Evolutionary conservation across 2,888 invertebrate genomes (phyloP), one percentile per base, ranked within the genome.

Genomic region (Drosophila infuscata): DNA sequence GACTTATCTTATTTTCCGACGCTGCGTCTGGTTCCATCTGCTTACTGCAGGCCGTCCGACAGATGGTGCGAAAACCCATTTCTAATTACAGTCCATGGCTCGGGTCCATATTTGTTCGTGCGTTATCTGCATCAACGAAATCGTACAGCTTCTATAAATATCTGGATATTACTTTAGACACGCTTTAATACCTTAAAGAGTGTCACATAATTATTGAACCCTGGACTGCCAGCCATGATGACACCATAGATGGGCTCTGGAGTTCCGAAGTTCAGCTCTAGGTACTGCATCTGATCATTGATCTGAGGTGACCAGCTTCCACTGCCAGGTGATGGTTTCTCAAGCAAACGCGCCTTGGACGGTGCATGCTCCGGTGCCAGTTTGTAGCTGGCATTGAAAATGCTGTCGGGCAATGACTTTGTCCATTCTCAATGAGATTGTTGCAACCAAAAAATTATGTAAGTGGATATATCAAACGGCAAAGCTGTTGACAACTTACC

Each of bases 221-320:
- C 87, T 0, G 95, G 95, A 91, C 95, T 96, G 29, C 97, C 97
- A 86, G 96, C 96, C 77, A 97, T 92, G 12, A 95, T 93, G 0
- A 97, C 94, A 0, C 97, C 98, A 89, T 96, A 97, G 25, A 98
- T 92, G 0, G 96, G 95, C 86, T 95, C 95, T 3, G 94, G 94
- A 11, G 93, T 93, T 0, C 95, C 95, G 48, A 98, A 94, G 84
- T 95, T 94, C 33, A 96, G 94, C 92, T 96, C 95, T 71, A 97
- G 93, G 93, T 95, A 97, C 92, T 96, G 96, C 84, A 95, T 93
- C 77, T 93, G 89, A 88, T 96, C 95, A 32, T 94, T 93, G 29
- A 92, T 90, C 53, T 92, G 93, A 0, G 97, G 96, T 63, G 94
- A 94, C 98, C 98, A 98, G 85, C 95, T 95, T 51, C 95, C 95